Base-by-base conservation (phyloP, 2,888 invertebrate genomes). In the Brenthis ino region DNA sequence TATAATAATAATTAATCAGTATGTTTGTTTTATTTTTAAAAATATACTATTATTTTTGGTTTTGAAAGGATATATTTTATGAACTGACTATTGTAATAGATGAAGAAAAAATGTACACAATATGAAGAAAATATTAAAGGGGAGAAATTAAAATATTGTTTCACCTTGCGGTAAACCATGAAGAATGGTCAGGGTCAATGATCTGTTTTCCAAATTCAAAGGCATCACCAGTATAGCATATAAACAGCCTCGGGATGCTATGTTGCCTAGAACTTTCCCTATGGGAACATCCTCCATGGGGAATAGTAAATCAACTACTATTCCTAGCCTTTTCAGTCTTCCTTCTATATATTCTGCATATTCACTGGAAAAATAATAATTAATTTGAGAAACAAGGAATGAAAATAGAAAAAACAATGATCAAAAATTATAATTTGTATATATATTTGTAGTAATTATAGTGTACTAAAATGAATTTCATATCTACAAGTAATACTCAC, bases 271-370 rank as follows among this genome's bases (percentile, higher is more conserved):
- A 28, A 98, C 92, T 75, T 89, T 91, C 6, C 94, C 94, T 13
- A 98, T 94, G 0, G 97, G 96, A 0, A 97, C 96, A 80, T 98
- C 97, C 82, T 97, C 98, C 87, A 98, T 97, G 0, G 98, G 98
- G 83, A 97, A 98, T n/a, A 98, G 89, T 0, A 98, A 92, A 83
- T 98, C 98, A 0, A 98, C 98, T 4, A 96, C 95, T 65, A 98
- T 93, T 2, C 96, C 97, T 6, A 96, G 86, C 55, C 95, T 94
- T 82, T 97, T 97, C 67, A 98, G 88, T 14, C 96, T 94, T 53
- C 95, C 93, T 84, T 98, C 98, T 72, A 98, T 96, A 79, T 95
- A 96, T 83, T 98, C 98, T 0, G 98, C 98, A 84, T 98, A 99
- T 80, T 96, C 95, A 67, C 97, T 96, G 83, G 4, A 43, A 53